Evolutionary conservation across 2,797 vertebrate species (phyloP).

Genomic region (Sebastes oblongus): DNA sequence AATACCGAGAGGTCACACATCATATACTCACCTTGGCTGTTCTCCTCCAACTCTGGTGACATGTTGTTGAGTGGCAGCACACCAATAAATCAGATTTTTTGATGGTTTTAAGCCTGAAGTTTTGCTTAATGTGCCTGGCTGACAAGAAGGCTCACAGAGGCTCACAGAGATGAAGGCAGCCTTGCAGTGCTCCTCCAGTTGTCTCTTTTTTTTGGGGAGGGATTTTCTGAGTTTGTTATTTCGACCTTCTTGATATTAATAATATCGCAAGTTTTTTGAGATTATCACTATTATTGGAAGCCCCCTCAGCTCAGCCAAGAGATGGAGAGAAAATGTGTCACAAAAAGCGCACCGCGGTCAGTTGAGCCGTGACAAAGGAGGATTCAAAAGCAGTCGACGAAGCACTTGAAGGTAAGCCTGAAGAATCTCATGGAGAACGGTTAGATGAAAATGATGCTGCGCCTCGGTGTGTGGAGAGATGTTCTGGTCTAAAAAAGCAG

Average conservation of each 20-base stretch:
- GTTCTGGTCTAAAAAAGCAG: slow-evolving; percentile 3
- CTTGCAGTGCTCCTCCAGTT: slow-evolving; percentile 52
- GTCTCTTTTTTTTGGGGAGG: slow-evolving; percentile 10
- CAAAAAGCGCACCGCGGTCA: slow-evolving; percentile 75
- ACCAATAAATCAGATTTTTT: slow-evolving; percentile 18
- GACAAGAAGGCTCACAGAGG: slow-evolving; percentile 43
- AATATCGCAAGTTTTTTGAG: slow-evolving; percentile 61
- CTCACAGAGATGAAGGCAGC: slow-evolving; percentile 49
- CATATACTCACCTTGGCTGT: slow-evolving; percentile 76
- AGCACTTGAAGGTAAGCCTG: slow-evolving; percentile 92
- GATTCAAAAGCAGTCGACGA: slow-evolving; percentile 90
- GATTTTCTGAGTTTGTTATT: slow-evolving; percentile 47
- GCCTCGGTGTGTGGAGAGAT: slow-evolving; percentile 54
- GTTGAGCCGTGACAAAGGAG: slow-evolving; percentile 66
- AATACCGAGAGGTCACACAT: not conserved
- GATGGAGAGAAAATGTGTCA: slow-evolving; percentile 62
- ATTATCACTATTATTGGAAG: slow-evolving; percentile 49
- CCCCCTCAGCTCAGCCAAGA: slow-evolving; percentile 69
- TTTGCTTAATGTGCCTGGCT: slow-evolving; percentile 43
- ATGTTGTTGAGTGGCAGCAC: slow-evolving; percentile 61
- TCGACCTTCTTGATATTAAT: slow-evolving; percentile 26
- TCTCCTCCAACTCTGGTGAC: slow-evolving; percentile 82
- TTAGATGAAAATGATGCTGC: slow-evolving; percentile 76
- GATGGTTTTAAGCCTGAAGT: slow-evolving; percentile 33
- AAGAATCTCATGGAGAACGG: slow-evolving; percentile 90